phyloP scores from a whole-genome alignment of 2,888 invertebrate genomes.

The Lasioglossum morio region DNA sequence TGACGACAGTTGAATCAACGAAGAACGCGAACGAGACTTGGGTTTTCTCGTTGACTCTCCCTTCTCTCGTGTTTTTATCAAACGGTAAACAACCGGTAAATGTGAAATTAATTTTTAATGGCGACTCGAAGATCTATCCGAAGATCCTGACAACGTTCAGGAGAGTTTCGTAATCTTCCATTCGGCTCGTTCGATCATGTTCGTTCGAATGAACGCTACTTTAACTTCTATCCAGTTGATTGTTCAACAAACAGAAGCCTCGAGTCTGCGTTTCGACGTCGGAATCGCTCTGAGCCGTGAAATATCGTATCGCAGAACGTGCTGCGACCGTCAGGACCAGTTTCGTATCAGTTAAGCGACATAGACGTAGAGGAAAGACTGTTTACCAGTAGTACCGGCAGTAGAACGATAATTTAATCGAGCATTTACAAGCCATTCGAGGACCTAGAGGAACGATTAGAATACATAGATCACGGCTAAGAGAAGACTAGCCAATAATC shows the following conservation, averaged over 20 bases:
- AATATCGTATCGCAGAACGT: not conserved
- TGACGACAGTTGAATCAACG: not conserved
- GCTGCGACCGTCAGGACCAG: slow-evolving; percentile 32
- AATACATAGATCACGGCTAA: not conserved
- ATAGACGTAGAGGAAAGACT: slow-evolving; percentile 1
- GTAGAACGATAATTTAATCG: not conserved
- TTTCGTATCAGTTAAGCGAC: slow-evolving; percentile 22
- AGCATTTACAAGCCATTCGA: not conserved
- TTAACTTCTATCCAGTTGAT: not conserved
- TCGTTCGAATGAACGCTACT: not conserved
- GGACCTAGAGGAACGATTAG: not conserved
- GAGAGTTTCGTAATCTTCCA: not conserved
- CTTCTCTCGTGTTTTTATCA: not conserved
- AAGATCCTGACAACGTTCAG: not conserved
- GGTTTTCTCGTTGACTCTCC: not conserved
- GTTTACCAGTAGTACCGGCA: slow-evolving; percentile 18
- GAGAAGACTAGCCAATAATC: not conserved
- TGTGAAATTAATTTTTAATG: not conserved
- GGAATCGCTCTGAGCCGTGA: not conserved
- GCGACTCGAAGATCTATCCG: not conserved
- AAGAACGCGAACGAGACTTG: not conserved
- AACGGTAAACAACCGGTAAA: not conserved
- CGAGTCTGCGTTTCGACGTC: not conserved
- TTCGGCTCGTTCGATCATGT: not conserved
- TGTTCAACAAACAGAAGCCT: not conserved